phyloP scores from a whole-genome alignment of 2,797 vertebrate species.

The Danio choprae region DNA sequence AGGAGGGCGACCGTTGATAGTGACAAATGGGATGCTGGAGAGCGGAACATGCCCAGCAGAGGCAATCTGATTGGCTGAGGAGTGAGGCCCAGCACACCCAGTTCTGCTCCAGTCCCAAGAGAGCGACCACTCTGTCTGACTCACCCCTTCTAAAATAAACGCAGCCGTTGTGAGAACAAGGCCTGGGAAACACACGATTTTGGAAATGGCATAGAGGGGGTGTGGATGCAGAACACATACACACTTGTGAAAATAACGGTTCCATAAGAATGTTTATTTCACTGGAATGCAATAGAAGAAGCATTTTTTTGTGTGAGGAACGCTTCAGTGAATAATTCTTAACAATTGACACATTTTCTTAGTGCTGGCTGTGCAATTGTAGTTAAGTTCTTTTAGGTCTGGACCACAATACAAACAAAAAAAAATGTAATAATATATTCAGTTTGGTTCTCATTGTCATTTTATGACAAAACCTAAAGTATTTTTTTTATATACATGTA shows the following conservation, averaged over 20 bases:
- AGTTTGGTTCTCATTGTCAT: too few relatives aligned
- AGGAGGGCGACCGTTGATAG: slow-evolving; percentile 54
- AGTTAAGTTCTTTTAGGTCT: too few relatives aligned
- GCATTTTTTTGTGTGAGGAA: neutral
- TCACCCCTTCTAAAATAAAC: slow-evolving; percentile 84
- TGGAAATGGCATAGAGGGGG: slow-evolving; percentile 66
- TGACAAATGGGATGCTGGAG: slow-evolving; percentile 51
- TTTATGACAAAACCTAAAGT: too few relatives aligned
- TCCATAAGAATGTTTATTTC: neutral
- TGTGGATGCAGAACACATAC: slow-evolving; percentile 47
- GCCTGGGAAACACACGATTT: slow-evolving; percentile 80
- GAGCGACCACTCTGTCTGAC: slow-evolving; percentile 75
- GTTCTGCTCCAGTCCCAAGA: slow-evolving; percentile 71
- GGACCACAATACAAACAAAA: too few relatives aligned
- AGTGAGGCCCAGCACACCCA: slow-evolving; percentile 55
- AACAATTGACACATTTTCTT: neutral
- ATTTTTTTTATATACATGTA: too few relatives aligned
- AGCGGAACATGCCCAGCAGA: slow-evolving; percentile 30
- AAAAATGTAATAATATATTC: too few relatives aligned
- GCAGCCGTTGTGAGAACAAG: slow-evolving; percentile 83
- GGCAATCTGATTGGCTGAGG: slow-evolving; percentile 46
- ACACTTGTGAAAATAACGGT: slow-evolving; percentile 42
- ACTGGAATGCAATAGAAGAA: neutral
- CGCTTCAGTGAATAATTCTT: neutral
- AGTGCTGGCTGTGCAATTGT: too few relatives aligned